Base-by-base conservation (phyloP, 1,140 invertebrate species). In the Halictus rubicundus region DNA sequence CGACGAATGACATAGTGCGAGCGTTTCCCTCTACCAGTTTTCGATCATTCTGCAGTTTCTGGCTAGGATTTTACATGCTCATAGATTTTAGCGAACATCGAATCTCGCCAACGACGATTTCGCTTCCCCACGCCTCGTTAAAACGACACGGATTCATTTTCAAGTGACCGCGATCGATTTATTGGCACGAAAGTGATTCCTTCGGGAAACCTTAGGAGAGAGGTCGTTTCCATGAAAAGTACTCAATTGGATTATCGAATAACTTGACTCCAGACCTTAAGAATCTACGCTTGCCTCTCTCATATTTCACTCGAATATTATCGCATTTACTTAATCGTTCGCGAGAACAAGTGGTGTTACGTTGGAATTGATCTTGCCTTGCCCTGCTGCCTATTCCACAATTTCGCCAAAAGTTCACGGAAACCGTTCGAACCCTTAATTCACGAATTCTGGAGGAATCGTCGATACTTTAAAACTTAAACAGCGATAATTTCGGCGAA, bases 61-160 rank as follows among this genome's bases (percentile, higher is more conserved):
- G 66, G 46, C 37, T 68, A 61, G 70, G 83, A 81, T 81, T 87
- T 85, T 88, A 81, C 25, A 80, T 69, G 80, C 65, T 71, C 64
- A 63, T 74, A 84, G 86, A 83, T 83, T 68, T 75, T 82, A 74
- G 73, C 68, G 75, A 68, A 75, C 72, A 64, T 46, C 46, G 68
- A 86, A 88, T 68, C 87, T 85, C 65, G 66, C 59, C 78, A 73
- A 85, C 69, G 73, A 78, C 68, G 68, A 81, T 81, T 82, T 80
- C 82, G 78, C 63, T 65, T 75, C 73, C 32, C 57, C 52, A 69
- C 65, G 52, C 60, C 61, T 63, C 76, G 84, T 88, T 88, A 87
- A 85, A 81, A 60, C 70, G 72, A 57, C 54, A 57, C 21, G 54
- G 54, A 57, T 57, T 57, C 63, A 82, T 77, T 69, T 69, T 77